Percentiles rank a stretch among this genome's conserved stretches.
Conservation (phyloP, 2,888 invertebrate genomes). For the Brachylomia viminalis region DNA sequence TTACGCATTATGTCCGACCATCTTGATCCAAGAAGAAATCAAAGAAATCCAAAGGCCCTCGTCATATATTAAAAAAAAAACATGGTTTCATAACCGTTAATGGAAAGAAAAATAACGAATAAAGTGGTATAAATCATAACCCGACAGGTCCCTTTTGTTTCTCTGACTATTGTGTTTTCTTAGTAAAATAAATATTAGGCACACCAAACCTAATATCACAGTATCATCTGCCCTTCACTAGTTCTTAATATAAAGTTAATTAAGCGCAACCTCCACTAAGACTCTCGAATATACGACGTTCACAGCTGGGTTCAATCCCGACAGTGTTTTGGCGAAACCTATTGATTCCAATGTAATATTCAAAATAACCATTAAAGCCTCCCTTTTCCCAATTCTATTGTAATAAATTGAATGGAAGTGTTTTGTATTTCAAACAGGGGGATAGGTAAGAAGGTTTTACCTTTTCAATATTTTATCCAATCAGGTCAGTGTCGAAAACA, state of each 20-base stretch:
- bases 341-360: conserved; percentile 32
- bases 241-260: neutral
- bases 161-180: neutral
- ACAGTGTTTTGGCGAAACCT: conserved; percentile 13
- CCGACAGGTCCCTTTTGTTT: neutral
- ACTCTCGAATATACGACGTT: neutral
- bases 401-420: conserved; percentile 19
- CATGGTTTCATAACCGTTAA: neutral
- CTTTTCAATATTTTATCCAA: conserved; percentile 13
- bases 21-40: too few relatives aligned
- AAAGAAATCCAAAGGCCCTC: too few relatives aligned
- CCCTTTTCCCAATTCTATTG: conserved; percentile 11
- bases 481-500: neutral
- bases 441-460: conserved; percentile 8
- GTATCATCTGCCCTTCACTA: neutral
- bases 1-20: too few relatives aligned
- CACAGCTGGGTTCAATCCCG: neutral
- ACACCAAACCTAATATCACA: too few relatives aligned
- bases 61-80: neutral
- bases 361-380: conserved; percentile 15
- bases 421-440: conserved; percentile 18
- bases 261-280: neutral
- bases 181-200: neutral
- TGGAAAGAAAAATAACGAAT: neutral
- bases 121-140: neutral